Percentiles rank a stretch among this genome's conserved stretches.
Conservation (phyloP, 2,113 vertebrate genomes). For the Laticauda colubrina region DNA sequence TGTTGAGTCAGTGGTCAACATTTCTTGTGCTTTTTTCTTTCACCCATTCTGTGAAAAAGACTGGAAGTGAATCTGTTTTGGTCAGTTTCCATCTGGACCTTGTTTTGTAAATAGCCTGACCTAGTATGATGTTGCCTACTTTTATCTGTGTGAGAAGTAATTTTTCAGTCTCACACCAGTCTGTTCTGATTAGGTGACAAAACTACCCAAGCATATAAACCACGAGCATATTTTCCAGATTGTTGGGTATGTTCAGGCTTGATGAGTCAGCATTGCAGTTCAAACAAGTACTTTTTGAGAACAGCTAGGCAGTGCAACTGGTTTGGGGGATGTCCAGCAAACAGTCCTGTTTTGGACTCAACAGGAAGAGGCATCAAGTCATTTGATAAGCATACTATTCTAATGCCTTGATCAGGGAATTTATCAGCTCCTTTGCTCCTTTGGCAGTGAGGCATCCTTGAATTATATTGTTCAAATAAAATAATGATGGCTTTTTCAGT, state of each 20-base stretch:
- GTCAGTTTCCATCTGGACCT: not conserved
- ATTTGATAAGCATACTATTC: not conserved
- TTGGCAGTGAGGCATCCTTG: not conserved
- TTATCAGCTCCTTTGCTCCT: not conserved
- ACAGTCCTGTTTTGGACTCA: not conserved
- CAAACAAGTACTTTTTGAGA: not conserved
- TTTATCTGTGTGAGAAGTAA: not conserved
- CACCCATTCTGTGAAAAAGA: not conserved
- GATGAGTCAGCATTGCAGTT: not conserved
- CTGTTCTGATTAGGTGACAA: not conserved
- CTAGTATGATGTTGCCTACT: not conserved
- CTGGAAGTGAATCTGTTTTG: not conserved
- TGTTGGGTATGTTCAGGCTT: not conserved
- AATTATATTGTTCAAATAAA: not conserved
- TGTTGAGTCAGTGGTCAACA: not conserved
- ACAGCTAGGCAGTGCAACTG: not conserved
- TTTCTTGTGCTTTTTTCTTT: not conserved
- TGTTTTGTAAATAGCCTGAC: not conserved
- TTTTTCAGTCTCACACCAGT: not conserved
- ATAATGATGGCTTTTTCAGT: not conserved
- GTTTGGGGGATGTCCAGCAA: not conserved
- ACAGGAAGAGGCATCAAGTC: not conserved
- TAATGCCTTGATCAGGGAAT: not conserved
- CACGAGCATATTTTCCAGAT: not conserved
- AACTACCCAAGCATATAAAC: not conserved